These are phyloP conservation scores for Pelvicachromis taeniatus DNA, from an alignment of 2,113 vertebrate species.

Conservation along the genomic window DNA sequence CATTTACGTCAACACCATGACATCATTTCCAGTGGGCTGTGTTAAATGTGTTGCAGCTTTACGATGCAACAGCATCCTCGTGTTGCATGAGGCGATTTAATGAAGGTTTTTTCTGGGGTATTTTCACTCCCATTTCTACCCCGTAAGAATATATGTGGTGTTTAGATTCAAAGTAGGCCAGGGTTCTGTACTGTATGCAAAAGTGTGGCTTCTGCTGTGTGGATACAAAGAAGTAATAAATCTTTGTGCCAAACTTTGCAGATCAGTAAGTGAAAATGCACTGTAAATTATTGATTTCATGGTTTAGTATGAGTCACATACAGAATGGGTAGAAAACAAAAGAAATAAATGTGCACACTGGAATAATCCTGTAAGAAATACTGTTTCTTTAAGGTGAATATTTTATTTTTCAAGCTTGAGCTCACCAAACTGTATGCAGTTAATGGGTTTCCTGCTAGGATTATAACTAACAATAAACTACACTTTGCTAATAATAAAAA, in stretches of 20 bases:
- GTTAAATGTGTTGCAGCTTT: not conserved
- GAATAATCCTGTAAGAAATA: not conserved
- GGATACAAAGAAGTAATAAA: not conserved
- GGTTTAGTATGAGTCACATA: not conserved
- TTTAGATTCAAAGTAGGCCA: constrained; percentile 12
- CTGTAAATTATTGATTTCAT: not conserved
- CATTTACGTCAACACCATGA: not conserved
- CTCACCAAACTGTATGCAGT: not conserved
- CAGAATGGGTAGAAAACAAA: not conserved
- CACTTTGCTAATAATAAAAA: not conserved
- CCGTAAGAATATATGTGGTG: constrained; percentile 1
- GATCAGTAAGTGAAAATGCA: not conserved
- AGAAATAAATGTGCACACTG: not conserved
- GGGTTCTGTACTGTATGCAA: not conserved
- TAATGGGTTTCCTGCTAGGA: not conserved
- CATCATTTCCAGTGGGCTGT: not conserved
- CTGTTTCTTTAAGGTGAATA: not conserved
- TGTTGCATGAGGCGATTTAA: constrained; percentile 2
- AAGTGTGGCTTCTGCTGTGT: not conserved
- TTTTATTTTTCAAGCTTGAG: not conserved
- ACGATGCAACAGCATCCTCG: not conserved
- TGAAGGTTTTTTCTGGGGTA: constrained; percentile 16
- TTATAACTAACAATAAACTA: not conserved
- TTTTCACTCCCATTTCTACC: not conserved
- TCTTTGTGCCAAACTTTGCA: not conserved